A percentile compares a stretch with the other conserved stretches of the same genome.
Conservation (phyloP, 2,888 invertebrate genomes). For the Acronicta leporina region DNA sequence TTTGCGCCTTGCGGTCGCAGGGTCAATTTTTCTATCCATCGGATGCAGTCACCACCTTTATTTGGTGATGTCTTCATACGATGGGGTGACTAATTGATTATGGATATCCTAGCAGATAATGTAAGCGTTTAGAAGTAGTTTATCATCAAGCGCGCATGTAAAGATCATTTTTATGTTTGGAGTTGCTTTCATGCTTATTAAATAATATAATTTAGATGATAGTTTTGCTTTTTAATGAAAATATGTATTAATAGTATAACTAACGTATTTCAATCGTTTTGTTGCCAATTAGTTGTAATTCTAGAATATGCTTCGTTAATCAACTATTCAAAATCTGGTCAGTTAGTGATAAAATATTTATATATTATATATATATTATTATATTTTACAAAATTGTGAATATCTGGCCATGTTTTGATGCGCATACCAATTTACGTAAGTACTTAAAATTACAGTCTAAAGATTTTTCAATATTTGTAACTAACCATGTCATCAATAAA, state of each 20-base stretch:
- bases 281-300: constrained; percentile 37
- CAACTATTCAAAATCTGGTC: constrained; percentile 27
- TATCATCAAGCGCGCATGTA: constrained; percentile 29
- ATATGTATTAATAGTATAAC: constrained; percentile 21
- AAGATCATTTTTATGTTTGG: constrained; percentile 15
- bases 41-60: constrained; percentile 60
- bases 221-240: constrained; percentile 33
- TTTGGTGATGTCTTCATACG: constrained; percentile 64
- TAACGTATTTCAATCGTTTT: constrained; percentile 33
- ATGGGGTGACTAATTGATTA: constrained; percentile 84
- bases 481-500: constrained; percentile 64
- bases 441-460: constrained; percentile 58
- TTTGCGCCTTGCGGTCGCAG: constrained; percentile 83
- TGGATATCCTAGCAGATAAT: constrained; percentile 85
- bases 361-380: too few species aligned
- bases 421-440: constrained; percentile 30
- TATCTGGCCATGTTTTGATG: constrained; percentile 20
- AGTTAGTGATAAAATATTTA: constrained; percentile 14
- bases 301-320: constrained; percentile 15
- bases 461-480: constrained; percentile 59
- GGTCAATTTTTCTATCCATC: constrained; percentile 85
- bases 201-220: constrained; percentile 6
- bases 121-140: constrained; percentile 25
- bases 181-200: constrained; percentile 34
- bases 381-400: background rate